Conservation (phyloP, 2,113 vertebrate genomes). For the Cebus imitator region DNA sequence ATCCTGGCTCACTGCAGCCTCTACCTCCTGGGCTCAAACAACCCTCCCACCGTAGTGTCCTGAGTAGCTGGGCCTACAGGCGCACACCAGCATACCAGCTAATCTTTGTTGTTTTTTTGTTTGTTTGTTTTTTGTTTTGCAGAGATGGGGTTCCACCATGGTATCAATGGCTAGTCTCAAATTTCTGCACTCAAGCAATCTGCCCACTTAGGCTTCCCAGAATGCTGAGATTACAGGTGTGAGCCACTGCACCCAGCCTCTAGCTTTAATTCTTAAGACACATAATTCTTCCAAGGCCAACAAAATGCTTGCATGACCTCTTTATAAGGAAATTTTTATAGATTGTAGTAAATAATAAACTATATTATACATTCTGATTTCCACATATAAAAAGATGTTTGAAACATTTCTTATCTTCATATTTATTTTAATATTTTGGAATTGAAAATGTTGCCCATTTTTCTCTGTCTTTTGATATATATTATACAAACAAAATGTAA, state of each 20-base stretch:
- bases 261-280: neutral
- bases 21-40: too few species aligned
- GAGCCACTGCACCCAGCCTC: neutral
- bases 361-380: neutral
- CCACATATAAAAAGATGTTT: neutral
- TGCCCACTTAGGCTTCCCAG: too few species aligned
- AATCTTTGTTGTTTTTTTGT: too few species aligned
- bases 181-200: too few species aligned
- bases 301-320: neutral
- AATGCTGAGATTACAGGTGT: too few species aligned
- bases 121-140: too few species aligned
- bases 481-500: neutral
- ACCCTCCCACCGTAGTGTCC: too few species aligned
- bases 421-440: neutral
- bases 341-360: neutral
- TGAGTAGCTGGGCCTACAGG: too few species aligned
- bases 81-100: too few species aligned
- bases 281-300: neutral
- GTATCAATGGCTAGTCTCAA: too few species aligned
- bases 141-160: too few species aligned
- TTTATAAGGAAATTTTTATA: neutral
- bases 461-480: neutral
- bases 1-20: too few species aligned
- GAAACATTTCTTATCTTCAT: neutral
- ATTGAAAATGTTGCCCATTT: neutral